Conservation (phyloP, 2,888 invertebrate genomes). For the Julus scanicus region DNA sequence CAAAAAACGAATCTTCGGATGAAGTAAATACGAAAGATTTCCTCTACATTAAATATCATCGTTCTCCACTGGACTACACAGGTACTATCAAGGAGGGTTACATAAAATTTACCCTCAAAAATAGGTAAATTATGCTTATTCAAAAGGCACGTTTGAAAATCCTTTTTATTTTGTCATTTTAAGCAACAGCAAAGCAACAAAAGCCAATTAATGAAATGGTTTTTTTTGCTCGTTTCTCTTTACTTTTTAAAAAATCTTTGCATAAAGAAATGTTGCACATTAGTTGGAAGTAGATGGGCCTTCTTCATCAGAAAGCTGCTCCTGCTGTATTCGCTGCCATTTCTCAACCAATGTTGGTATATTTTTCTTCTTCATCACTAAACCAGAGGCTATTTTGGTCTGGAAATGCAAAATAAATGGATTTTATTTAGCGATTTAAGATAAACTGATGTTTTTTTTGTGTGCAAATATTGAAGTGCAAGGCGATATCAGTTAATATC, state of each 20-base stretch:
- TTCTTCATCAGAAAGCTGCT: conserved; percentile 61
- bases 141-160: neutral
- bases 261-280: neutral
- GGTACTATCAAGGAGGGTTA: neutral
- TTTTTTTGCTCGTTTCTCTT: too few species aligned
- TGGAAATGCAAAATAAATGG: conserved; percentile 60
- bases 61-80: too few species aligned
- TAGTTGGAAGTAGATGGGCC: conserved; percentile 34
- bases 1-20: too few species aligned
- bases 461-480: too few species aligned
- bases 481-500: too few species aligned
- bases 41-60: neutral
- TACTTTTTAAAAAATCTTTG: neutral
- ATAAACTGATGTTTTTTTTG: too few species aligned
- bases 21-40: neutral
- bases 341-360: conserved; percentile 77
- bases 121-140: neutral
- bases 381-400: conserved; percentile 71
- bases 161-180: neutral
- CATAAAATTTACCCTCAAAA: neutral
- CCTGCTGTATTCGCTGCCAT: conserved; percentile 77
- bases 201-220: neutral
- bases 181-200: neutral
- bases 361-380: conserved; percentile 76
- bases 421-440: too few species aligned